Percentiles rank a stretch among this genome's conserved stretches.
Evolutionary conservation across 2,888 invertebrate genomes (phyloP).

Genomic region (Drosophila robusta): DNA sequence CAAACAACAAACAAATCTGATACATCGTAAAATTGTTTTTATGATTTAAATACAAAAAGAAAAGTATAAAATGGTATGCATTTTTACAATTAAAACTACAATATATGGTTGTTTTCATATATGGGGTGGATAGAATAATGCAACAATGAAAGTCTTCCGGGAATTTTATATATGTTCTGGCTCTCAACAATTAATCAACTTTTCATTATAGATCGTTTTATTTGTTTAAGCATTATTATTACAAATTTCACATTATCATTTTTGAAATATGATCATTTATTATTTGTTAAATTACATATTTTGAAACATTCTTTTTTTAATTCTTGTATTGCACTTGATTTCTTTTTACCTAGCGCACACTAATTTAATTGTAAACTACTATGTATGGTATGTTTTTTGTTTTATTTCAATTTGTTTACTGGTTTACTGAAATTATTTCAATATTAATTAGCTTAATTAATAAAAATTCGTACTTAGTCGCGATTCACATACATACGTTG

Average conservation of each 20-base stretch:
- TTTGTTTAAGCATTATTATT: constrained; percentile 67
- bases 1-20: constrained; percentile 51
- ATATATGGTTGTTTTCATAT: constrained; percentile 24
- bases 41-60: constrained; percentile 74
- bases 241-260: constrained; percentile 59
- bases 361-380: constrained; percentile 69
- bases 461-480: constrained; percentile 80
- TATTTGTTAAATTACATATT: constrained; percentile 54
- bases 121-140: constrained; percentile 5
- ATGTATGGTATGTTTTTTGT: constrained; percentile 37
- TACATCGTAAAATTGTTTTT: constrained; percentile 79
- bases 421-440: constrained; percentile 58
- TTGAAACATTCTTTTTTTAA: constrained; percentile 50
- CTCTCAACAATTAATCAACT: constrained; percentile 13
- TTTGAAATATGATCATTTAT: constrained; percentile 58
- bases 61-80: constrained; percentile 62
- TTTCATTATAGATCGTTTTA: constrained; percentile 52
- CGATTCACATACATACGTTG: constrained; percentile 62
- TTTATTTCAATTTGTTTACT: constrained; percentile 35
- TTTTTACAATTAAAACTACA: constrained; percentile 63
- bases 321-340: constrained; percentile 52
- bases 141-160: background rate
- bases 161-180: background rate
- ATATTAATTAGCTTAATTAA: constrained; percentile 75
- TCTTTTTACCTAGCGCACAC: constrained; percentile 58